These are phyloP conservation scores for Anguilla anguilla DNA, from an alignment of 2,797 vertebrate genomes.

Conservation along the genomic window DNA sequence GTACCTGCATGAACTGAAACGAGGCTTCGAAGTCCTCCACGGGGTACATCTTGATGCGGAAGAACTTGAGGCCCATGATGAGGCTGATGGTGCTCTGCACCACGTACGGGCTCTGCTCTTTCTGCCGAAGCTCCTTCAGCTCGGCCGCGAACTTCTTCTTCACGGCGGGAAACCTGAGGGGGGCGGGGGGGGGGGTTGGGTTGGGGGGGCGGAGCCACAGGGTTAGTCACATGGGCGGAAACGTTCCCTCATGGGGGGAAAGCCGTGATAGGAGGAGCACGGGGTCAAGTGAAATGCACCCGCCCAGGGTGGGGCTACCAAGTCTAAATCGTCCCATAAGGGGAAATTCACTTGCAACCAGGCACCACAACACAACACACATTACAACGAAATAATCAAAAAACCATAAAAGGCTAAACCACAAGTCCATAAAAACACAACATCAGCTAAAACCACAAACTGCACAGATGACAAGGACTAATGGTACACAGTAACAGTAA, in stretches of 20 bases:
- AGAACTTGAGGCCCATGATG: constrained; percentile 99
- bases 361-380: too few species aligned
- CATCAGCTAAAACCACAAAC: too few species aligned
- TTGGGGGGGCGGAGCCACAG: neutral
- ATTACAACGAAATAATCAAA: too few species aligned
- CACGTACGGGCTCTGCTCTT: constrained; percentile 92
- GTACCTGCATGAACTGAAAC: constrained; percentile 99
- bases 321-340: too few species aligned
- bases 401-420: too few species aligned
- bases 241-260: neutral
- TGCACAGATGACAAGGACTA: too few species aligned
- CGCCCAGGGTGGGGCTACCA: neutral
- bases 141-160: constrained; percentile 98
- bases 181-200: neutral
- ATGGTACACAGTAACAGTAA: too few species aligned
- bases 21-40: constrained; percentile 99
- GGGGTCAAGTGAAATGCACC: too few species aligned
- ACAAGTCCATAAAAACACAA: too few species aligned
- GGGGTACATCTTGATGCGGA: constrained; percentile 99
- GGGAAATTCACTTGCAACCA: too few species aligned
- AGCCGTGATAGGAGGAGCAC: neutral
- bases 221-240: neutral
- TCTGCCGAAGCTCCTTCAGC: constrained; percentile 93
- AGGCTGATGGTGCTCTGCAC: constrained; percentile 97
- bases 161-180: constrained; percentile 89